Percentiles rank a stretch among this genome's conserved stretches.
Evolutionary conservation across 2,113 vertebrate species (phyloP).

Genomic region (Cephalopterus ornatus): DNA sequence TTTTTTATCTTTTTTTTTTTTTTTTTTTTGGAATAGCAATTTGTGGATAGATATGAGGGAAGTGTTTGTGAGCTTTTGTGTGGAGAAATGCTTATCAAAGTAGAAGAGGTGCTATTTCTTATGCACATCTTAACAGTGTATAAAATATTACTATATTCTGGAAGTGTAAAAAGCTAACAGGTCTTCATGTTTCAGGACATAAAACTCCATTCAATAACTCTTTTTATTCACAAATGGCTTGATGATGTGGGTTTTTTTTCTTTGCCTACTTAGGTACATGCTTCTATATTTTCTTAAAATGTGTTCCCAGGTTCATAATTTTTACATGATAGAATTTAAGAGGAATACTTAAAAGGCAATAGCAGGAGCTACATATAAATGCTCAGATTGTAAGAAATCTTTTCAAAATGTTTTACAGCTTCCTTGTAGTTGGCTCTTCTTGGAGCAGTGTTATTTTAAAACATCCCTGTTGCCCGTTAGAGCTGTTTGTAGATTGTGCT

Average conservation of each 20-base stretch:
- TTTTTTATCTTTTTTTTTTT: background rate
- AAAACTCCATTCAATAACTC: constrained; percentile 44
- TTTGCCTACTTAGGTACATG: constrained; percentile 1
- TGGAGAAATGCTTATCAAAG: constrained; percentile 6
- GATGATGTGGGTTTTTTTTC: background rate
- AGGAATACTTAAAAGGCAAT: constrained; percentile 1
- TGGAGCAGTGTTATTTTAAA: background rate
- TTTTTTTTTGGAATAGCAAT: background rate
- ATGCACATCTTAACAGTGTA: background rate
- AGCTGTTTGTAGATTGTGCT: background rate
- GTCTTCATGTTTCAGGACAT: constrained; percentile 43
- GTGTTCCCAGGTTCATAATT: constrained; percentile 17
- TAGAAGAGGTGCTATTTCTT: background rate
- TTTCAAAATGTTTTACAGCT: background rate
- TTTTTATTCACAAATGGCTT: constrained; percentile 42
- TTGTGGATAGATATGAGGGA: background rate
- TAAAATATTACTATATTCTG: constrained; percentile 41
- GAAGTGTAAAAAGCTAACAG: constrained; percentile 55
- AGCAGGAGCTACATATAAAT: background rate
- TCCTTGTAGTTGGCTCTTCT: background rate
- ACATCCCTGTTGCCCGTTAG: background rate
- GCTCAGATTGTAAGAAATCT: constrained; percentile 19
- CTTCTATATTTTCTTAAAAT: constrained; percentile 38
- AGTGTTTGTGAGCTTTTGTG: background rate
- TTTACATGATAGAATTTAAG: constrained; percentile 12